Conservation (phyloP, 2,797 vertebrate genomes). For the Borostomias antarcticus region DNA sequence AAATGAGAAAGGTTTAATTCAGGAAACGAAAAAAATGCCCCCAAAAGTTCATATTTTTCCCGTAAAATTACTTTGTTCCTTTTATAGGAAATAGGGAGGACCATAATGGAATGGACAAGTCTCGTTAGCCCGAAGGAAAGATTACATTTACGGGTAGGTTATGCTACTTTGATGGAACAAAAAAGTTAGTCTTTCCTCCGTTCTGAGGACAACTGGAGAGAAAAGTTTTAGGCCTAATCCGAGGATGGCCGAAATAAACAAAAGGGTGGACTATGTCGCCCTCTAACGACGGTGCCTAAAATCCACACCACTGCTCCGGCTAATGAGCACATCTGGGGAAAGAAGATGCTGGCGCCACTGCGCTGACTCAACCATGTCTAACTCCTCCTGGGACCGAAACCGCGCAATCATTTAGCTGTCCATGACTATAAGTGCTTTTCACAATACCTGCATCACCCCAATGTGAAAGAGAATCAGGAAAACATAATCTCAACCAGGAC, state of each 20-base stretch:
- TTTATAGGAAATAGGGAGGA: no score
- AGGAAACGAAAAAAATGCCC: no score
- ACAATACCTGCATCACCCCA: slow-evolving; percentile 2
- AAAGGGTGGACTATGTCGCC: slow-evolving; percentile 68
- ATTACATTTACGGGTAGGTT: no score
- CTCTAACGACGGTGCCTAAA: slow-evolving; percentile 49
- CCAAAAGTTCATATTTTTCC: background rate
- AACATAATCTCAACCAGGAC: no score
- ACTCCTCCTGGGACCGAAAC: slow-evolving; percentile 12
- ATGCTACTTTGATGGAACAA: slow-evolving; percentile 11
- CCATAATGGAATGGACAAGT: background rate
- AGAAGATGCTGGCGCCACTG: slow-evolving; percentile 6
- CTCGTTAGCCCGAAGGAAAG: background rate
- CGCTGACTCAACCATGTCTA: slow-evolving; percentile 28
- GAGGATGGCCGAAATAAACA: background rate
- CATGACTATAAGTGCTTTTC: slow-evolving; percentile 18
- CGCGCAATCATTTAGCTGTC: slow-evolving; percentile 9
- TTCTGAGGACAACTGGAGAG: background rate
- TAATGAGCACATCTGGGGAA: slow-evolving; percentile 9
- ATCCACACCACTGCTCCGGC: background rate
- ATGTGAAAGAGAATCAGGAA: no score
- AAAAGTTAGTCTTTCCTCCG: background rate
- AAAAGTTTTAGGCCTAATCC: background rate
- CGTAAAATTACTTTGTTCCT: background rate
- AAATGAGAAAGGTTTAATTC: background rate